Percentiles rank a stretch among this genome's conserved stretches.
These are phyloP conservation scores for Dynastes hyllus DNA, from an alignment of 2,888 invertebrate species.

Conservation along the genomic window DNA sequence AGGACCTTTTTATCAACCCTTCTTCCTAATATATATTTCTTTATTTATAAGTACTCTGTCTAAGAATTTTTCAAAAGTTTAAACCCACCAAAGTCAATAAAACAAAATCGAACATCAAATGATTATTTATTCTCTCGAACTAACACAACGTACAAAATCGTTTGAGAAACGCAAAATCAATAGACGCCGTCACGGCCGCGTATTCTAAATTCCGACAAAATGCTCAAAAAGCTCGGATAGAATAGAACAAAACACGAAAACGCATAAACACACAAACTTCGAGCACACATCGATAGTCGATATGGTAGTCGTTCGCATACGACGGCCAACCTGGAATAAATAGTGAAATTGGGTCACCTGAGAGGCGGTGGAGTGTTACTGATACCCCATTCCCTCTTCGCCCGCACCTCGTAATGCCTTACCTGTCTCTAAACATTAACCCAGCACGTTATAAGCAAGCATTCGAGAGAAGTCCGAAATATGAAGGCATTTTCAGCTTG, in stretches of 20 bases:
- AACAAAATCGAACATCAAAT: neutral
- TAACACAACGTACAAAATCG: neutral
- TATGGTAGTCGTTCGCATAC: slow-evolving; percentile 14
- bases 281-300: slow-evolving; percentile 32
- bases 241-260: slow-evolving; percentile 29
- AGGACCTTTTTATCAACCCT: too few relatives aligned
- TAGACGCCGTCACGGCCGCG: neutral
- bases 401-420: slow-evolving; percentile 8
- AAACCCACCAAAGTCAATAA: too few relatives aligned
- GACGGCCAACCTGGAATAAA: slow-evolving; percentile 37
- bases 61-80: too few relatives aligned
- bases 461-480: slow-evolving; percentile 18
- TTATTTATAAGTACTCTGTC: too few relatives aligned
- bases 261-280: slow-evolving; percentile 35
- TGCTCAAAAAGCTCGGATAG: neutral
- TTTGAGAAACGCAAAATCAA: slow-evolving; percentile 16
- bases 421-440: slow-evolving; percentile 19
- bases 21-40: too few relatives aligned
- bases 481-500: slow-evolving; percentile 4
- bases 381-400: neutral
- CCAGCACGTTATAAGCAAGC: slow-evolving; percentile 27
- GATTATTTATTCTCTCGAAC: too few relatives aligned
- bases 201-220: slow-evolving; percentile 5
- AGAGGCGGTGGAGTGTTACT: slow-evolving; percentile 33
- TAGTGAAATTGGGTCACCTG: slow-evolving; percentile 45